Evolutionary conservation across 1,140 invertebrate species (phyloP), one percentile per base, ranked within the genome.

Genomic region (Phthorimaea operculella): DNA sequence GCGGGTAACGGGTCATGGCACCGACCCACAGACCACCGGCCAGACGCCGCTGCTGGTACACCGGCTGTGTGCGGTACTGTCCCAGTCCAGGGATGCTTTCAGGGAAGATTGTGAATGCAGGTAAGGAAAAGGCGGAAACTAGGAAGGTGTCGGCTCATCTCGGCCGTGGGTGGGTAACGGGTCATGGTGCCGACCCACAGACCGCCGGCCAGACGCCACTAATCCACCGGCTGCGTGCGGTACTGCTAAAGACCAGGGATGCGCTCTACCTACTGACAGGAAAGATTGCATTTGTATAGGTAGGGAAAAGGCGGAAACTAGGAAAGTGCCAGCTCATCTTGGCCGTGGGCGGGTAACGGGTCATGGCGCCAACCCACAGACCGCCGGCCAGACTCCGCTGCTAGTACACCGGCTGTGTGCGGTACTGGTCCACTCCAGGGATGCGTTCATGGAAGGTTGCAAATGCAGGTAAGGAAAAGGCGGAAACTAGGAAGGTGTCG

Each of bases 1-100:
- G 70, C 70, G 70, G 52, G 9, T 72, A 72, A 70, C 70, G 70
- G 70, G 55, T 36, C 39, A 34, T 55, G 70, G 67, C 70, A 67
- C 70, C 70, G 56, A 59, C 52, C 36, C 36, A 9, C 21, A 2
- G 21, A 28, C 21, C n/a, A n/a, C n/a, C n/a, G n/a, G n/a, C n/a
- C n/a, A n/a, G n/a, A 52, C 39, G 34, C 28, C 51, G 28, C 34
- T n/a, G n/a, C n/a, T 54, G n/a, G n/a, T n/a, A n/a, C n/a, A n/a
- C n/a, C n/a, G n/a, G n/a, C 51, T 57, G 48, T 28, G 60, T 68
- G 63, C 63, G 58, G 57, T 66, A 71, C 65, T 45, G 42, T 11
- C 11, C 6, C 6, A 11, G 33, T 7, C 33, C 33, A 34, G 33
- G 6, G 33, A 34, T 34, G 33, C 11, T 6, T 7, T 11, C 6